Percentiles rank a stretch among this genome's conserved stretches.
Conservation (phyloP, 2,113 vertebrate species). For the Daphoenositta chrysoptera region DNA sequence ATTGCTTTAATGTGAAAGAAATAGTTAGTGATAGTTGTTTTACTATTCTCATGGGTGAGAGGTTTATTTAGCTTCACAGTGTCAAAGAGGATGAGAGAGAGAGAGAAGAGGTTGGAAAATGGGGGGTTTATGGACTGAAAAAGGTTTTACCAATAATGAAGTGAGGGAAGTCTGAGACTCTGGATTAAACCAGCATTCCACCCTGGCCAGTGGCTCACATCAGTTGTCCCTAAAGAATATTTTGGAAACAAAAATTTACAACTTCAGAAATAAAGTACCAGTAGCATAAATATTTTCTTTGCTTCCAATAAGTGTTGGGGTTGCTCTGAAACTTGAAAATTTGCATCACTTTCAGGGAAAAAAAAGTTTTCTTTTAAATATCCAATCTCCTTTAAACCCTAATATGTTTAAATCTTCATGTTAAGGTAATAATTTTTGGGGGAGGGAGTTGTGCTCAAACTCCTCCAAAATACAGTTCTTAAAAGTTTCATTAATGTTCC, state of each 20-base stretch:
- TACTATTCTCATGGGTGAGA: neutral
- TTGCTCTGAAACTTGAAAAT: neutral
- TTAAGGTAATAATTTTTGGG: neutral
- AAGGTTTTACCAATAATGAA: neutral
- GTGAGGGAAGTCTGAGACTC: neutral
- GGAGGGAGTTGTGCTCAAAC: rapidly evolving
- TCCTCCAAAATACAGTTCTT: neutral
- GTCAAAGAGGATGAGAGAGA: neutral
- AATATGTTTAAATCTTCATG: neutral
- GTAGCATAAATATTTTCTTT: neutral
- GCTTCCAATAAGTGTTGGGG: neutral
- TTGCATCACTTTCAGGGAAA: neutral
- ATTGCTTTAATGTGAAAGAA: neutral
- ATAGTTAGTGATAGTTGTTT: neutral
- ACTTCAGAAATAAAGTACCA: neutral
- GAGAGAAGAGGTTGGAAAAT: neutral
- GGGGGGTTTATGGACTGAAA: neutral
- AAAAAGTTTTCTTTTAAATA: neutral
- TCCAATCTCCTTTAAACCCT: neutral
- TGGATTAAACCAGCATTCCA: neutral
- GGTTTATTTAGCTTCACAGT: neutral
- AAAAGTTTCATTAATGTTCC: neutral
- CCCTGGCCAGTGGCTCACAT: neutral
- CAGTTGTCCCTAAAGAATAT: neutral
- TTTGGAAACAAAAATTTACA: neutral